phyloP scores from a whole-genome alignment of 2,113 vertebrate species.

The Cacatua alba region DNA sequence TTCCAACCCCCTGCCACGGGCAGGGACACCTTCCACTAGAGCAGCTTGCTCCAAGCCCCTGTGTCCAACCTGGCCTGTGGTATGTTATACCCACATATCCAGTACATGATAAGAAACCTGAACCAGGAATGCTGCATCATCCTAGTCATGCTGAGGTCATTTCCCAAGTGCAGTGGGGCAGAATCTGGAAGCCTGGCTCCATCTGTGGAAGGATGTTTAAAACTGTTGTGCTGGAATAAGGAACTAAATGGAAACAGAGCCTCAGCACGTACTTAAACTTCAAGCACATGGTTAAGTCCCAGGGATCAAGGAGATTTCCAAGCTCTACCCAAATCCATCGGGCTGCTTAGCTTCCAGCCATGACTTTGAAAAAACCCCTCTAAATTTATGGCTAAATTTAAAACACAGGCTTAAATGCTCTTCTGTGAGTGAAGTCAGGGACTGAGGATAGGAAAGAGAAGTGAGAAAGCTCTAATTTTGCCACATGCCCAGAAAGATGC shows the following conservation, averaged over 20 bases:
- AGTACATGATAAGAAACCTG: not conserved
- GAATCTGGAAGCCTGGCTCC: not conserved
- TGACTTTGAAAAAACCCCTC: not conserved
- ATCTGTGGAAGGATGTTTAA: accelerated
- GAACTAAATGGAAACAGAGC: not conserved
- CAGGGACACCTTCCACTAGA: not conserved
- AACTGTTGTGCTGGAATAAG: not conserved
- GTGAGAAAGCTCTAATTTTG: not conserved
- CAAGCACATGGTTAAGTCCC: not conserved
- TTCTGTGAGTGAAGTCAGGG: not conserved
- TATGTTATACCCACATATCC: not conserved
- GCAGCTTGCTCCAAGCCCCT: not conserved
- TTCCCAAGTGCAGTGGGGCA: not conserved
- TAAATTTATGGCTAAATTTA: not conserved
- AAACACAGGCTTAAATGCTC: not conserved
- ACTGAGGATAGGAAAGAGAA: not conserved
- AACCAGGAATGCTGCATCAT: not conserved
- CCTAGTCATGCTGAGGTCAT: not conserved
- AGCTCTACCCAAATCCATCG: not conserved
- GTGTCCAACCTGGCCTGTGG: not conserved
- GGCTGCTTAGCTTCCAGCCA: not conserved
- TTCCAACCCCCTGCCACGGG: not conserved
- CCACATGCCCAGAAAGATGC: not conserved
- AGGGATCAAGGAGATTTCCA: not conserved
- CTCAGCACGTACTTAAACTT: not conserved